Evolutionary conservation across 2,113 vertebrate genomes (phyloP), one percentile per base, ranked within the genome.

Genomic region (Oreocharis arfaki): DNA sequence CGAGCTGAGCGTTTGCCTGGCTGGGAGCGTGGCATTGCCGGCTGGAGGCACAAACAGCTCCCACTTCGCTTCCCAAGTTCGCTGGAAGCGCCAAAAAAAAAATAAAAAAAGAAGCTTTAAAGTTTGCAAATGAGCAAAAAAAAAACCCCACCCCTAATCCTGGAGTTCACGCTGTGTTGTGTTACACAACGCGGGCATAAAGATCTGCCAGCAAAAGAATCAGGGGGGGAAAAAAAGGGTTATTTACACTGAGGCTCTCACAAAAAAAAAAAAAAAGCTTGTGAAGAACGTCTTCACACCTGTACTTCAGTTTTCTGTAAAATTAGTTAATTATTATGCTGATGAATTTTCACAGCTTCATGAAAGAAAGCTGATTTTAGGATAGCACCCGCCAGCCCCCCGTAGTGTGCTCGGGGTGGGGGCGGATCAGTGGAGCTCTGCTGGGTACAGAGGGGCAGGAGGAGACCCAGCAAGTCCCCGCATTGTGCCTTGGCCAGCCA

Each of bases 231-330:
- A 90, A 95, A 24, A 39, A 91, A 93, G 63, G 63, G 50, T 95
- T 96, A 94, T 97, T 98, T 97, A 97, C 69, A 85, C 46, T 35
- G 41, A 16, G 53, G 46, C 23, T 79, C 21, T 84, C 93, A 87
- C 52, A 20, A 35, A n/a, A 46, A 44, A 11, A 7, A 33, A 19
- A 4, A 32, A 1, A 8, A 52, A n/a, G n/a, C 8, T 14, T 11
- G 85, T 27, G 44, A 73, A 80, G 79, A 86, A 5, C 21, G 28
- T 57, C 70, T 94, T 96, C 83, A 73, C 90, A 90, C 76, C 71
- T 79, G 69, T 16, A 53, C 93, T 87, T 81, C 56, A 32, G 63
- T 70, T 89, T 91, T 60, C 84, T 76, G 87, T 50, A 77, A 65
- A 84, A 90, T 79, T 56, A 87, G 90, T 82, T 97, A 94, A 97